A percentile compares a stretch with the other conserved stretches of the same genome.
phyloP scores from a whole-genome alignment of 53 echinoderm and acorn worm species.

The Echinometra lucunter region DNA sequence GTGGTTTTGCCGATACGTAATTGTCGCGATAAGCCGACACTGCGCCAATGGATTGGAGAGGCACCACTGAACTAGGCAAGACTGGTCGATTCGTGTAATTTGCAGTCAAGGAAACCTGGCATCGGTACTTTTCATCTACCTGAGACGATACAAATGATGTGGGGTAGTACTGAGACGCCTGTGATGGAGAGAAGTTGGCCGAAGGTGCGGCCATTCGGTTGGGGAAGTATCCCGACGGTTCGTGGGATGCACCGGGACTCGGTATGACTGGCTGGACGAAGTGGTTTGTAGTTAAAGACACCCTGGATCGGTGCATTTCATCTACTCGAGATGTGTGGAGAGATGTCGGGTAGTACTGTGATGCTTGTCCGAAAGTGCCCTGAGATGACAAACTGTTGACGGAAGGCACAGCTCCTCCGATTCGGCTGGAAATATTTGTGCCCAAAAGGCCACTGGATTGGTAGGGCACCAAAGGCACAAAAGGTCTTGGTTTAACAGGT shows the following conservation, averaged over 20 bases:
- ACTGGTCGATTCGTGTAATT: background rate
- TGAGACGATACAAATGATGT: background rate
- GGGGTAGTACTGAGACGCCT: background rate
- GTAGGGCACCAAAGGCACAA: background rate
- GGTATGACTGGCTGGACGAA: background rate
- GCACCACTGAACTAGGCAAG: background rate
- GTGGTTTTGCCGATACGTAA: background rate
- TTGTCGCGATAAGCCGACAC: background rate
- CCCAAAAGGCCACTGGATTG: background rate
- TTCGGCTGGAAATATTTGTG: too few relatives aligned
- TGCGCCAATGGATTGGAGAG: background rate
- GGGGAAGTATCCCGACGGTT: background rate
- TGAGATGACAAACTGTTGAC: background rate
- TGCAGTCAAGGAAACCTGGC: background rate
- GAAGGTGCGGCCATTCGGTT: background rate
- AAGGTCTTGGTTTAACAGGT: background rate
- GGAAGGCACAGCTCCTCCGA: background rate
- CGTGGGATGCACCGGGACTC: background rate
- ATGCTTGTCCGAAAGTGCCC: background rate
- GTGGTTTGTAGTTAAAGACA: background rate
- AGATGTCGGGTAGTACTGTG: background rate
- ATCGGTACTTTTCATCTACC: background rate
- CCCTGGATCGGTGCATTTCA: background rate
- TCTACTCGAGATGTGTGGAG: background rate
- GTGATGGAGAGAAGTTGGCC: background rate